Evolutionary conservation across 2,888 invertebrate genomes (phyloP).

Genomic region (Steinernema carpocapsae): DNA sequence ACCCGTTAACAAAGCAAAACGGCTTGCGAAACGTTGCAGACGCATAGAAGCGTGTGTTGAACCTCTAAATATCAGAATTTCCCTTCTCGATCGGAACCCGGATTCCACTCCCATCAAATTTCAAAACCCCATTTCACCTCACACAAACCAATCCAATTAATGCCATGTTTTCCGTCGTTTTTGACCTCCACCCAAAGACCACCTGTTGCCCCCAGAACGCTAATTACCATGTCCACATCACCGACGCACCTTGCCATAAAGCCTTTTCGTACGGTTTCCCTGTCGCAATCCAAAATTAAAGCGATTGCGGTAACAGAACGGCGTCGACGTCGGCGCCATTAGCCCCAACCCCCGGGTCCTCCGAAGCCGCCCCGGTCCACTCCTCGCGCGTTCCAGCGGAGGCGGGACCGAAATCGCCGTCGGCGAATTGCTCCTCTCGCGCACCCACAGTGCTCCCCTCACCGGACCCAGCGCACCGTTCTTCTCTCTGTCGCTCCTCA

Average conservation of each 20-base stretch:
- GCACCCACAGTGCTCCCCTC: background rate
- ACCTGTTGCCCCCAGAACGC: background rate
- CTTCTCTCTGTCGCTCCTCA: background rate
- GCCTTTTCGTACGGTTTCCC: background rate
- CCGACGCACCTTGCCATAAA: background rate
- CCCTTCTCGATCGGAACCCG: no score
- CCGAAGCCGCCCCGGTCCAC: background rate
- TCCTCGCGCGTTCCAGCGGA: background rate
- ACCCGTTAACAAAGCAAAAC: no score
- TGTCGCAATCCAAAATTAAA: background rate
- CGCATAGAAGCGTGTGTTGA: no score
- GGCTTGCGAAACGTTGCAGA: no score
- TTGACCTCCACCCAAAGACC: background rate
- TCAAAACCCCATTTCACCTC: no score
- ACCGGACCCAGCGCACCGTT: background rate
- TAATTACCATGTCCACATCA: slow-evolving; percentile 1
- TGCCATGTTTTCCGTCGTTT: no score
- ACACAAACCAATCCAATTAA: no score
- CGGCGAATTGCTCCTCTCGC: slow-evolving; percentile 13
- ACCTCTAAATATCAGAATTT: no score
- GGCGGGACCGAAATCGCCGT: background rate
- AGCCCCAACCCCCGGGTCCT: background rate
- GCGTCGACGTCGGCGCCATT: slow-evolving; percentile 10
- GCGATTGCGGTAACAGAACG: slow-evolving; percentile 11
- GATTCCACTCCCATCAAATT: no score